These are phyloP conservation scores for Geophilus truncorum DNA, from an alignment of 2,888 invertebrate species.

Conservation along the genomic window DNA sequence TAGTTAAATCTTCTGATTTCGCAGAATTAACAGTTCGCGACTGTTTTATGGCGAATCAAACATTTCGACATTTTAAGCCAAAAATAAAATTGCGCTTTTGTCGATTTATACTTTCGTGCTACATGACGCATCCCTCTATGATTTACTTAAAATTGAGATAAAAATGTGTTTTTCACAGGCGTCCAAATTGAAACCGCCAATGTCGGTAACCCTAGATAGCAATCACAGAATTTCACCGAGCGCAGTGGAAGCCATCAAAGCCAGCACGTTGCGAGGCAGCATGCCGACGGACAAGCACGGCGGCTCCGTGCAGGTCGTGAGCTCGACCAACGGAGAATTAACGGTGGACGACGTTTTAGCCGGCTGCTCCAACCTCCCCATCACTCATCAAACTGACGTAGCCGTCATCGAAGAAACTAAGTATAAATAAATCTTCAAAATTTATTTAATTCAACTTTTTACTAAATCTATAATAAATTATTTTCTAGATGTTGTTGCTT, in stretches of 20 bases:
- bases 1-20: too few relatives aligned
- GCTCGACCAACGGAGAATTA: conserved; percentile 93
- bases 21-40: too few relatives aligned
- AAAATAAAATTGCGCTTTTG: too few relatives aligned
- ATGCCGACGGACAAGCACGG: conserved; percentile 81
- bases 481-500: conserved; percentile 94
- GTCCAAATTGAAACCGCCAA: conserved; percentile 30
- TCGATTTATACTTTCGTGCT: too few relatives aligned
- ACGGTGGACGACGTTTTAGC: conserved; percentile 93
- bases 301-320: conserved; percentile 96
- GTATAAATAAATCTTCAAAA: conserved; percentile 56
- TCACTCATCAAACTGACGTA: conserved; percentile 87
- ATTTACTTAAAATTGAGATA: too few relatives aligned
- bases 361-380: conserved; percentile 95
- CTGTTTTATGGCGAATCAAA: too few relatives aligned
- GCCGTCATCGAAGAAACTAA: conserved; percentile 97
- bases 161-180: too few relatives aligned
- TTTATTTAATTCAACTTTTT: not conserved
- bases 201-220: conserved; percentile 40
- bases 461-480: not conserved
- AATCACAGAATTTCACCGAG: conserved; percentile 41
- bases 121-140: too few relatives aligned
- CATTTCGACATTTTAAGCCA: too few relatives aligned
- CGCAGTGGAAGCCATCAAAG: conserved; percentile 41
- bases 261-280: conserved; percentile 41